A percentile compares a stretch with the other conserved stretches of the same genome.
Conservation (phyloP, 2,888 invertebrate species). For the Lithophane semibrunnea region DNA sequence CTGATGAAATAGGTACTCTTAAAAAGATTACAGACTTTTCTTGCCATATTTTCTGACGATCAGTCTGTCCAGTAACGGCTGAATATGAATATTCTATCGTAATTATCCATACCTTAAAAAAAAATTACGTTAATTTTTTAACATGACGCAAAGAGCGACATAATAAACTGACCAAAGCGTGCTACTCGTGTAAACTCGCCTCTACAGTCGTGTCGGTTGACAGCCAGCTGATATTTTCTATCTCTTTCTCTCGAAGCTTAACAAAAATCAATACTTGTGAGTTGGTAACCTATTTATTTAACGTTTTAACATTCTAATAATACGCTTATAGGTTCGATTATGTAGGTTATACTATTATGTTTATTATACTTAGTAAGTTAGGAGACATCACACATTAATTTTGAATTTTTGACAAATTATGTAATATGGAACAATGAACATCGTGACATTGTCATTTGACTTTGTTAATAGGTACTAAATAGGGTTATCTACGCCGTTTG, state of each 20-base stretch:
- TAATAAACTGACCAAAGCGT: slow-evolving; percentile 3
- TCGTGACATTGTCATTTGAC: background rate
- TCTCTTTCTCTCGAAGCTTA: slow-evolving; percentile 43
- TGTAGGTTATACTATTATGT: background rate
- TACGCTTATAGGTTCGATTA: background rate
- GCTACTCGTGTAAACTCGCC: slow-evolving; percentile 17
- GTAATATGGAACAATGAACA: background rate
- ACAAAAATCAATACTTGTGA: slow-evolving; percentile 54
- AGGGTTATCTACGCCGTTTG: too few relatives aligned
- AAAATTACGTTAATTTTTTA: background rate
- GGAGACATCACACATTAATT: background rate
- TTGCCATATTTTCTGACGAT: background rate
- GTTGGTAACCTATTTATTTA: slow-evolving; percentile 53
- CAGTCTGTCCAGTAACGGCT: too few relatives aligned
- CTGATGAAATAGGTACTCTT: too few relatives aligned
- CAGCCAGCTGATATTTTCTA: slow-evolving; percentile 52
- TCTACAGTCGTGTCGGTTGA: slow-evolving; percentile 30
- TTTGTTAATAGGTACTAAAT: background rate
- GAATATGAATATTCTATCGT: background rate
- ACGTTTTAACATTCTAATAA: slow-evolving; percentile 19
- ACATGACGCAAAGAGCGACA: background rate
- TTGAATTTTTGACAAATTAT: background rate
- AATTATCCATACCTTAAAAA: background rate
- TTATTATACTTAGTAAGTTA: background rate
- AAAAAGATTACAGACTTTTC: background rate